Conservation (phyloP, 2,888 invertebrate species). For the Mechanitis mazaeus region DNA sequence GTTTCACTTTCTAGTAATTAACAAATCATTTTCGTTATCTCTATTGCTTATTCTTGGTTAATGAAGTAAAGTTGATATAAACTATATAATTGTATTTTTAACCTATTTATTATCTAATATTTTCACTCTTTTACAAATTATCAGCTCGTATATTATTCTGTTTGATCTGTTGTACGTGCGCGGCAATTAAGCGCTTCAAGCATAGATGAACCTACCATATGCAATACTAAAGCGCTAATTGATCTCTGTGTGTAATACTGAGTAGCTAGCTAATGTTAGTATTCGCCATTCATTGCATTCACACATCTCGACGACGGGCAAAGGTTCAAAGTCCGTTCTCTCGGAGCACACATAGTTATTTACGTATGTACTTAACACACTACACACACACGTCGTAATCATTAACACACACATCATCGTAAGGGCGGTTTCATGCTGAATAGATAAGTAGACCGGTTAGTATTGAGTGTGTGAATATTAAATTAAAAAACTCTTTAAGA, state of each 20-base stretch:
- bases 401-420: conserved; percentile 2
- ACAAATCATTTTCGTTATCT: too few species aligned
- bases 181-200: not conserved
- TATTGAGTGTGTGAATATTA: too few species aligned
- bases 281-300: conserved; percentile 27
- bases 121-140: too few species aligned
- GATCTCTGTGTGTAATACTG: conserved; percentile 2
- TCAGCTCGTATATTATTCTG: too few species aligned
- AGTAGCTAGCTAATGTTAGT: not conserved
- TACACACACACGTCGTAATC: conserved; percentile 11
- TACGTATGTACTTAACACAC: conserved; percentile 21
- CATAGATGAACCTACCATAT: not conserved
- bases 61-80: too few species aligned
- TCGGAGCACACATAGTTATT: conserved; percentile 26
- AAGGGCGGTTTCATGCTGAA: not conserved
- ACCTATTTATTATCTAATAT: too few species aligned
- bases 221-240: conserved; percentile 9
- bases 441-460: not conserved
- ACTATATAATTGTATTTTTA: too few species aligned
- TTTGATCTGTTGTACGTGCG: too few species aligned
- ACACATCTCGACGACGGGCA: conserved; percentile 29
- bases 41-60: too few species aligned
- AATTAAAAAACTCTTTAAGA: too few species aligned
- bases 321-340: conserved; percentile 40
- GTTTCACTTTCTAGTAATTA: too few species aligned